Base-by-base conservation (phyloP, 2,888 invertebrate genomes). In the Eumacrocentrus americanus region DNA sequence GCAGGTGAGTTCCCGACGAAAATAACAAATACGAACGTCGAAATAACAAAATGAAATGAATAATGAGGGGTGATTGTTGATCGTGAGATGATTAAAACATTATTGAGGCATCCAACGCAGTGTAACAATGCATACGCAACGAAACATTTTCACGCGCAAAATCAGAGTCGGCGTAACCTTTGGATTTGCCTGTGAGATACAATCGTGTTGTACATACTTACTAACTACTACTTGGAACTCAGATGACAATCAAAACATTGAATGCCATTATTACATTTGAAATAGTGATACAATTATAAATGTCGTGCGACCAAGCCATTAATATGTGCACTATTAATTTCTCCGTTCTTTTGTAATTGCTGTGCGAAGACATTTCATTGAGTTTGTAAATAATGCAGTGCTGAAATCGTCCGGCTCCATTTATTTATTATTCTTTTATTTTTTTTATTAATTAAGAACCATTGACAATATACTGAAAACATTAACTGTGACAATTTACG, bases 1-100 rank as follows among this genome's bases (percentile, higher is more conserved):
- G 86, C 89, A 89, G 89, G 89, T 89, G 86, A 86, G 87, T 82
- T 83, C 69, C 70, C 72, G 76, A 79, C 77, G 72, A 78, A 77
- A 73, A 71, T 72, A 73, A 72, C 64, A 68, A 40, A 46, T 70
- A 67, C 64, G 52, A 66, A 66, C 65, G 59, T 64, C 64, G 67
- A 66, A 68, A 66, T 37, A 60, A 25, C 44, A 57, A 44, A 46
- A 37, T 37, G 20, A 23, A 44, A 52, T 48, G 46, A 48, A 50
- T 37, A 42, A 42, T 48, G 12, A 48, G 37, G n/a, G 25, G 16
- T 47, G 20, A 51, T 48, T 48, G 46, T 51, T 20, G 16, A 51
- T 22, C 16, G 14, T 38, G 7, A 12, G 22, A 58, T 63, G 40
- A 56, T 37, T 63, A 58, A 47, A 18, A 14, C 6, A 44, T 16